Percentiles rank a stretch among this genome's conserved stretches.
These are phyloP conservation scores for Morpho deidamia DNA, from an alignment of 2,888 invertebrate species.

Conservation along the genomic window DNA sequence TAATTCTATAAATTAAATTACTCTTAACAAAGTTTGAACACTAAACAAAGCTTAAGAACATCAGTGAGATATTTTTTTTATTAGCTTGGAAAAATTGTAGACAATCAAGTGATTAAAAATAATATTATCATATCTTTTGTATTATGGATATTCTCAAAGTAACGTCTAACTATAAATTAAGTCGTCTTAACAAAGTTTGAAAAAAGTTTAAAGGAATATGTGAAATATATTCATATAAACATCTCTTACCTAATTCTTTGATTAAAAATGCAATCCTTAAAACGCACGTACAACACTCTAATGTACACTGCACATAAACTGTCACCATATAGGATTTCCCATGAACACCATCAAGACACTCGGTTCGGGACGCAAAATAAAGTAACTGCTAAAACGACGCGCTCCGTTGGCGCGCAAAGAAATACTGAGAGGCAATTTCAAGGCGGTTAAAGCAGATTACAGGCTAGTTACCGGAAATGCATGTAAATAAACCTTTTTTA, in stretches of 20 bases:
- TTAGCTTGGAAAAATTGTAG: too few relatives aligned
- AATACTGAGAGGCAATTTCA: slow-evolving; percentile 40
- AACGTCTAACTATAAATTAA: too few relatives aligned
- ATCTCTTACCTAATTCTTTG: slow-evolving; percentile 5
- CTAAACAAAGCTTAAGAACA: too few relatives aligned
- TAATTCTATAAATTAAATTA: too few relatives aligned
- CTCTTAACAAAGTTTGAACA: too few relatives aligned
- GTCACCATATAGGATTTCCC: slow-evolving; percentile 5
- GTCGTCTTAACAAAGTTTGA: too few relatives aligned
- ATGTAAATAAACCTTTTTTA: slow-evolving; percentile 1
- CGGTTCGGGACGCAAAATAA: slow-evolving; percentile 13
- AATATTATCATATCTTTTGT: too few relatives aligned
- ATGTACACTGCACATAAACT: slow-evolving; percentile 14
- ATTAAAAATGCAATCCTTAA: background rate
- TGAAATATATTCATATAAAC: background rate
- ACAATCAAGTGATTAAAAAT: too few relatives aligned
- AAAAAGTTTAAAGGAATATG: too few relatives aligned
- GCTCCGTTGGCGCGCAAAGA: slow-evolving; percentile 48
- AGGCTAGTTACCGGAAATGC: slow-evolving; percentile 26
- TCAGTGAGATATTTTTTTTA: too few relatives aligned
- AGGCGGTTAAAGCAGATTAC: slow-evolving; percentile 27
- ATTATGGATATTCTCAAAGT: too few relatives aligned
- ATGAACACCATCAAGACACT: slow-evolving; percentile 1
- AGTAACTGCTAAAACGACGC: slow-evolving; percentile 39
- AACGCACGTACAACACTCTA: background rate